Evolutionary conservation across 2,888 invertebrate genomes (phyloP).

Genomic region (Netelia virgata): DNA sequence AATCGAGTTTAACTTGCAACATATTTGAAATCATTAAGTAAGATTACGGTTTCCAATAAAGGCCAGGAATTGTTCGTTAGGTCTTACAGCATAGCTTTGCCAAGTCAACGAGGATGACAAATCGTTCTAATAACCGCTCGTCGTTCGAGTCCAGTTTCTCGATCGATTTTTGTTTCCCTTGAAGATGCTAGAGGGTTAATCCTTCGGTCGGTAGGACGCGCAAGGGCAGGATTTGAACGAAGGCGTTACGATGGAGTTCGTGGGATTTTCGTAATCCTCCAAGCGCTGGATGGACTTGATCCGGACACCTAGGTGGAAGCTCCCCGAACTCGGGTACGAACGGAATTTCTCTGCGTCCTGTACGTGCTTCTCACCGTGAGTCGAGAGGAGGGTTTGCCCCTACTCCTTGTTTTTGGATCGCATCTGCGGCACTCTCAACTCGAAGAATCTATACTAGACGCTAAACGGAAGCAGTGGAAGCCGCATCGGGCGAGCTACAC

Average conservation of each 20-base stretch:
- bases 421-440: constrained; percentile 24
- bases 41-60: no score
- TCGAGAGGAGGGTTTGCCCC: constrained; percentile 27
- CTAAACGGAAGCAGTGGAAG: constrained; percentile 36
- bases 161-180: not conserved
- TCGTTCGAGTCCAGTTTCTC: constrained; percentile 25
- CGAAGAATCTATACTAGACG: constrained; percentile 32
- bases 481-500: constrained; percentile 39
- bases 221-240: constrained; percentile 1
- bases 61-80: not conserved
- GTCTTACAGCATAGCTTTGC: not conserved
- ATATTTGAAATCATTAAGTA: no score
- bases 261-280: constrained; percentile 68
- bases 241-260: constrained; percentile 48
- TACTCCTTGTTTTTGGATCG: constrained; percentile 57
- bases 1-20: no score
- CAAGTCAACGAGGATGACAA: not conserved
- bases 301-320: constrained; percentile 61
- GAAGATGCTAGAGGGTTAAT: constrained; percentile 63
- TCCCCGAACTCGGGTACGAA: constrained; percentile 58
- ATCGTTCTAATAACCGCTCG: constrained; percentile 37
- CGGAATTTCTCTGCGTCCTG: constrained; percentile 43
- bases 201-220: constrained; percentile 51
- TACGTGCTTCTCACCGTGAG: constrained; percentile 26
- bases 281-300: constrained; percentile 64